These are phyloP conservation scores for Drosophila gaucha DNA, from an alignment of 2,888 invertebrate species.

Conservation along the genomic window DNA sequence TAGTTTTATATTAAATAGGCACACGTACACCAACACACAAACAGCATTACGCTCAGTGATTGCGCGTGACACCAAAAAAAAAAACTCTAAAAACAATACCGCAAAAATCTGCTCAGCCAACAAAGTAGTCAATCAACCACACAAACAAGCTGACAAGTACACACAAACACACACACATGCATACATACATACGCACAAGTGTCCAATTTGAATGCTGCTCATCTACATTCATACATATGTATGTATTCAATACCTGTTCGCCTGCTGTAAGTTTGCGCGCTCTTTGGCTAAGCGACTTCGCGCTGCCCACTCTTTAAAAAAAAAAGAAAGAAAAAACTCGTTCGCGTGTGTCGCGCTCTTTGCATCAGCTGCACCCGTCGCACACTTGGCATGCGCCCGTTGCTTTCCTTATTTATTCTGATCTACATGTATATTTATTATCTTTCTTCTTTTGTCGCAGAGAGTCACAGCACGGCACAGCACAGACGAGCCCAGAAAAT, in stretches of 20 bases:
- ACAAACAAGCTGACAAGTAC: slow-evolving; percentile 22
- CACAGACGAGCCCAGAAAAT: slow-evolving; percentile 72
- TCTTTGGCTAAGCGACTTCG: slow-evolving; percentile 36
- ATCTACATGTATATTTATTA: slow-evolving; percentile 20
- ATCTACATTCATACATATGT: background rate
- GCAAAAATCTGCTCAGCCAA: slow-evolving; percentile 58
- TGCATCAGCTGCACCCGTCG: slow-evolving; percentile 1
- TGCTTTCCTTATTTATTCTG: slow-evolving; percentile 22
- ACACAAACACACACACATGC: slow-evolving; percentile 12
- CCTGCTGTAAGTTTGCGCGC: slow-evolving; percentile 40
- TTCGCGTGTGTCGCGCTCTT: slow-evolving; percentile 66
- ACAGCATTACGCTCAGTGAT: too few relatives aligned
- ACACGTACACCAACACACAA: slow-evolving; percentile 8
- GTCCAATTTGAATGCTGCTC: too few relatives aligned
- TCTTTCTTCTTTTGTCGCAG: slow-evolving; percentile 36
- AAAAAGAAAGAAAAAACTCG: slow-evolving; percentile 5
- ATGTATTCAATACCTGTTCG: slow-evolving; percentile 57
- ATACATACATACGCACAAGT: slow-evolving; percentile 28
- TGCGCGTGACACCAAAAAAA: slow-evolving; percentile 50
- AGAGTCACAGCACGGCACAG: slow-evolving; percentile 41
- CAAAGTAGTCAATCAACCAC: slow-evolving; percentile 45
- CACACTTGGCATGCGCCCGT: slow-evolving; percentile 22
- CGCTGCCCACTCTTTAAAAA: slow-evolving; percentile 33
- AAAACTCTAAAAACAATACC: slow-evolving; percentile 36
- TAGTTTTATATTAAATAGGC: slow-evolving; percentile 18